Conservation (phyloP, 2,888 invertebrate species). For the Xylophagus ater region DNA sequence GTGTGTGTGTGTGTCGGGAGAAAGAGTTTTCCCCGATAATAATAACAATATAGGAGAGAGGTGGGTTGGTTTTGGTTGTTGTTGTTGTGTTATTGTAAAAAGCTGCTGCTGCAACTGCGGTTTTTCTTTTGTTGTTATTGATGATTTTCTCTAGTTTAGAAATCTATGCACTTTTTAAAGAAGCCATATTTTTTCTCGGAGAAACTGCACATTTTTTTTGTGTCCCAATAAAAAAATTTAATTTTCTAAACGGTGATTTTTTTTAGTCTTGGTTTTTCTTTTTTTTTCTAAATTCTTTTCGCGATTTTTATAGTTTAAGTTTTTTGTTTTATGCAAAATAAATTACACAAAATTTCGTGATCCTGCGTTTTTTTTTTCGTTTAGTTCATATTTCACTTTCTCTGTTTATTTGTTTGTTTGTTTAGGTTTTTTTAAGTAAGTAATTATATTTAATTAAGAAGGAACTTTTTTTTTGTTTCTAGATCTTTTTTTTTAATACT, state of each 20-base stretch:
- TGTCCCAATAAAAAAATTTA: too few relatives aligned
- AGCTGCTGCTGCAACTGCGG: background rate
- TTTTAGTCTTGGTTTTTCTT: background rate
- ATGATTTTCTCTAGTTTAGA: too few relatives aligned
- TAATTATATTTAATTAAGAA: too few relatives aligned
- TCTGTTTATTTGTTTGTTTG: background rate
- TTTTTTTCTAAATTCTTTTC: slow-evolving; percentile 1
- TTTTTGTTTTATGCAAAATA: background rate
- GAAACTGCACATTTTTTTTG: slow-evolving; percentile 19
- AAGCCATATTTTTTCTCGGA: slow-evolving; percentile 19
- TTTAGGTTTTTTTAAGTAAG: too few relatives aligned
- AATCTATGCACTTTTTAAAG: slow-evolving; percentile 10
- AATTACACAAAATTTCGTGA: background rate
- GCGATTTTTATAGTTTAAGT: background rate
- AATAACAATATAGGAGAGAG: too few relatives aligned
- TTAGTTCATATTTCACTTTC: too few relatives aligned
- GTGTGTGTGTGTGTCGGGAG: background rate
- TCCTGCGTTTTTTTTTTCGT: background rate
- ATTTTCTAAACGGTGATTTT: background rate
- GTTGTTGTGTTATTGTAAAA: background rate
- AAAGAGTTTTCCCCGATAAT: too few relatives aligned
- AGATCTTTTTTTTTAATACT: background rate
- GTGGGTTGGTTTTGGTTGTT: too few relatives aligned
- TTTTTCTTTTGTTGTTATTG: background rate
- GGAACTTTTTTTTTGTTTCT: background rate